Base-by-base conservation (phyloP, 2,797 vertebrate species). In the Syngnathus rostellatus region DNA sequence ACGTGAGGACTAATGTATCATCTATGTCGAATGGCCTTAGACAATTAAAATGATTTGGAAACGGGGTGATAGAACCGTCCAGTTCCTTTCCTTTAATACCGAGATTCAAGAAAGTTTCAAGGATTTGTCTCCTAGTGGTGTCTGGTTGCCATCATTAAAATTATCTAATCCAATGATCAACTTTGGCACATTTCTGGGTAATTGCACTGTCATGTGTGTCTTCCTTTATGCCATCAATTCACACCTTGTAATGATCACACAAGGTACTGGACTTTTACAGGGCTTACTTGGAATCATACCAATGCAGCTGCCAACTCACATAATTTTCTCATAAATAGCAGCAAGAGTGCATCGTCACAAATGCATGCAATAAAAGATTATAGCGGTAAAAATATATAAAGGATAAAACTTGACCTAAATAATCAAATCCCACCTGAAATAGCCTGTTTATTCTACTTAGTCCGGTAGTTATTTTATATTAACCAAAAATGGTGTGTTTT, bases 1-100 rank as follows among this genome's bases (percentile, higher is more conserved):
- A 88, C 69, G 78, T 77, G 76, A 79, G 12, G 41, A 55, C 57
- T 86, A 89, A 92, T 83, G 86, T 81, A 90, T 91, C 80, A 82
- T 77, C 68, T 75, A 58, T 71, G 76, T 82, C 89, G 89, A 91
- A 90, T 89, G 85, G 86, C 72, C 71, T 54, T 19, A 0, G 77
- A 81, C 87, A 87, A 89, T 88, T 88, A 81, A 72, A 80, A 81
- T 81, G 79, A 81, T 81, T 81, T 57, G 38, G 62, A 69, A 79
- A 76, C 71, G 73, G 68, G 70, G 66, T 85, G 86, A 89, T 82
- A 72, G 77, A 88, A 9, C 80, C 78, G 45, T 81, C 82, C 74
- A 41, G 16, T 73, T 71, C 70, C 69, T 73, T 76, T 71, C 68
- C 72, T 60, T 75, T 73, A 46, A 39, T 72, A 68, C 41, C 68